Evolutionary conservation across 2,797 vertebrate species (phyloP).

Genomic region (Eremophila alpestris): DNA sequence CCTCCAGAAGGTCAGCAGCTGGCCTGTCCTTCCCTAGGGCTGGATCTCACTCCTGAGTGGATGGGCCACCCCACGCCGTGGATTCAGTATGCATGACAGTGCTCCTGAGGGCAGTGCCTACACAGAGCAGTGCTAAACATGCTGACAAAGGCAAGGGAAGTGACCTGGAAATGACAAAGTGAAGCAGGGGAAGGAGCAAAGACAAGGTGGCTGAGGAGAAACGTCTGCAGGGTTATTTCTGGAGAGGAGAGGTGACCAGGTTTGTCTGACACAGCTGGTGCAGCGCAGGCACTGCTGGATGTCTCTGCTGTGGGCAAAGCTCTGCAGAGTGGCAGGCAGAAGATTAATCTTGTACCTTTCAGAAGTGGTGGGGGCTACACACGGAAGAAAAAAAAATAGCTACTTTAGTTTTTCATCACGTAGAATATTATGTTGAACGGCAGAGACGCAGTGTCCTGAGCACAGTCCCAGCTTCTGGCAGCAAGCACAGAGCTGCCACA

Average conservation of each 20-base stretch:
- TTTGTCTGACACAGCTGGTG: not conserved
- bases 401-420: slow-evolving; percentile 62
- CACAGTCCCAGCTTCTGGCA: slow-evolving; percentile 35
- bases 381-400: not conserved
- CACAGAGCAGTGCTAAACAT: not conserved
- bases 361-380: not conserved
- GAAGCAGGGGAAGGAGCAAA: slow-evolving; percentile 39
- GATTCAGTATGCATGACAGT: slow-evolving; percentile 19
- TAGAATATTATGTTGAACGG: not conserved
- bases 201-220: not conserved
- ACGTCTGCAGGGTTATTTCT: not conserved
- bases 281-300: not conserved
- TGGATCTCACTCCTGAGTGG: not conserved
- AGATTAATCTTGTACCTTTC: slow-evolving; percentile 27
- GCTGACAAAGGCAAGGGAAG: slow-evolving; percentile 58
- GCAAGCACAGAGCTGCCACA: not conserved
- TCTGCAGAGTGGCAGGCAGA: not conserved
- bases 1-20: not conserved
- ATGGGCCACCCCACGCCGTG: not conserved
- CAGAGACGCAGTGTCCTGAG: slow-evolving; percentile 28
- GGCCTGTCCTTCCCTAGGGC: not conserved
- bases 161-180: slow-evolving; percentile 70
- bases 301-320: not conserved
- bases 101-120: slow-evolving; percentile 22
- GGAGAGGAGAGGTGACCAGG: not conserved